These are phyloP conservation scores for Piezodorus guildinii DNA, from an alignment of 1,140 invertebrate species.

Conservation along the genomic window DNA sequence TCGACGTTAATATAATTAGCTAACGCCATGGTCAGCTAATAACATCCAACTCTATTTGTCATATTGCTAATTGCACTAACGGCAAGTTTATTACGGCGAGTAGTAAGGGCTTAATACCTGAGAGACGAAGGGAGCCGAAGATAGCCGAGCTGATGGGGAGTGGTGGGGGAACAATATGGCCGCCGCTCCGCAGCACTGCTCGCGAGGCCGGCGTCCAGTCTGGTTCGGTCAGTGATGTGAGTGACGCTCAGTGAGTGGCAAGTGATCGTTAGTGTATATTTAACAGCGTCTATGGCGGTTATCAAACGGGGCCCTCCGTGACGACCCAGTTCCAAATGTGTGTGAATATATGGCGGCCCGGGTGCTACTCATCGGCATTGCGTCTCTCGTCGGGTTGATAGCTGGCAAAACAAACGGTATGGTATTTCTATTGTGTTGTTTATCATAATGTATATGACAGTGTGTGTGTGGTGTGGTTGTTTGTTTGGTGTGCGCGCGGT, in stretches of 20 bases:
- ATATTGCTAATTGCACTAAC: no score
- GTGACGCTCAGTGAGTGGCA: slow-evolving; percentile 7
- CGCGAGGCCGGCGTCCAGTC: slow-evolving; percentile 23
- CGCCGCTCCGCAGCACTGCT: not conserved
- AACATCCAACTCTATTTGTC: no score
- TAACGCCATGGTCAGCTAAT: no score
- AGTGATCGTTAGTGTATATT: not conserved
- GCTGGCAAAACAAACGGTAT: slow-evolving; percentile 26
- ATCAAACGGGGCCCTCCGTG: slow-evolving; percentile 28
- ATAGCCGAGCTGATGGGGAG: no score
- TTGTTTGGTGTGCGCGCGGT: not conserved
- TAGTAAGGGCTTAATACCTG: no score
- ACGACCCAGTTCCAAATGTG: slow-evolving; percentile 29
- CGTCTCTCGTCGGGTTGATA: slow-evolving; percentile 31
- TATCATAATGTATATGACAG: slow-evolving; percentile 21
- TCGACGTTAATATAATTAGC: no score
- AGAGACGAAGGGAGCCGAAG: no score
- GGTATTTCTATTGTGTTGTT: no score
- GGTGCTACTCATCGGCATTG: slow-evolving; percentile 31
- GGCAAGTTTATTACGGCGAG: no score
- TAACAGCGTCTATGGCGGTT: slow-evolving; percentile 24
- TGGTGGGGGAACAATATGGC: not conserved
- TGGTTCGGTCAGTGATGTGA: slow-evolving; percentile 19
- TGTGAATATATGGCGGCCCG: slow-evolving; percentile 33
- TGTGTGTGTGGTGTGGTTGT: not conserved